Conservation (phyloP, 2,113 vertebrate genomes). For the Limnothrissa miodon region DNA sequence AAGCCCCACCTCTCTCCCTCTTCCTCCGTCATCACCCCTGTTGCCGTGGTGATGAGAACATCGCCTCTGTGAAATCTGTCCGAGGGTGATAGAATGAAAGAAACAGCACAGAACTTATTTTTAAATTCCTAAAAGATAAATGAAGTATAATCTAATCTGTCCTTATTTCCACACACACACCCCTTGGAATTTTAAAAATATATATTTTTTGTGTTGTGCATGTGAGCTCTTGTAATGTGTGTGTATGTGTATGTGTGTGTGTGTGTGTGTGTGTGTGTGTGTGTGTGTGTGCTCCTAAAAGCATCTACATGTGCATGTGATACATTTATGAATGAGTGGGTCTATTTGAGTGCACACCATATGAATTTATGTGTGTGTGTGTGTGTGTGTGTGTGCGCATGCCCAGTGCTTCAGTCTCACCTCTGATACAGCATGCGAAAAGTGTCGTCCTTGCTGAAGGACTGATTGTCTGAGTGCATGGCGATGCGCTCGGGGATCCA, state of each 20-base stretch:
- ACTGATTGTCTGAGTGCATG: conserved; percentile 98
- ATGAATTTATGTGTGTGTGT: not conserved
- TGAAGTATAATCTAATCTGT: too few relatives aligned
- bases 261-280: too few relatives aligned
- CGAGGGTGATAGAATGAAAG: not conserved
- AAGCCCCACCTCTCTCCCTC: conserved; percentile 95
- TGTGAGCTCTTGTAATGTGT: too few relatives aligned
- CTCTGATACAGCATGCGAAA: conserved; percentile 98
- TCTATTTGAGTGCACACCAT: not conserved
- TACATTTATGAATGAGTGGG: not conserved
- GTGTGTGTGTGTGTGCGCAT: not conserved
- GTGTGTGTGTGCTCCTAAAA: too few relatives aligned
- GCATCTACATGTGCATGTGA: not conserved
- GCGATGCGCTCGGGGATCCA: conserved; percentile 99
- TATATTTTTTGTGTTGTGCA: too few relatives aligned
- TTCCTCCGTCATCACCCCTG: conserved; percentile 95
- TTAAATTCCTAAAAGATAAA: too few relatives aligned
- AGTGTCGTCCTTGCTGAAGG: conserved; percentile 89
- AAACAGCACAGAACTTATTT: too few relatives aligned
- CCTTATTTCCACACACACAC: too few relatives aligned
- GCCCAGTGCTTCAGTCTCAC: conserved; percentile 57
- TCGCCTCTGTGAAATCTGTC: conserved; percentile 94
- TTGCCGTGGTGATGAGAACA: conserved; percentile 94
- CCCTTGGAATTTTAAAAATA: too few relatives aligned
- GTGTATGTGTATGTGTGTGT: too few relatives aligned